Conservation (phyloP, 1,140 invertebrate species). For the Helicorthomorpha holstii region DNA sequence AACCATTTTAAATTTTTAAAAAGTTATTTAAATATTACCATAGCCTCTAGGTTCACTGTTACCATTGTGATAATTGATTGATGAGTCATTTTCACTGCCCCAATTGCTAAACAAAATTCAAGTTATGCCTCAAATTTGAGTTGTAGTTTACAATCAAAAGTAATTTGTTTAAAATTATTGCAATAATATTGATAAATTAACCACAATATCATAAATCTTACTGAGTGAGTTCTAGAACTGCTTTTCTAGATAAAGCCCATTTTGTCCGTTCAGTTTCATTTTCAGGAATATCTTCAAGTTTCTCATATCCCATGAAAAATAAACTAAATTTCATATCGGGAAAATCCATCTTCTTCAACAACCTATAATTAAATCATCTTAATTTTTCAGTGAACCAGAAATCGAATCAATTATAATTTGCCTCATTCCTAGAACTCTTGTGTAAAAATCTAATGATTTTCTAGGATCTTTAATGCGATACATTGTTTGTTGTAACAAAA, state of each 20-base stretch:
- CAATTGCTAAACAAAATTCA: constrained; percentile 57
- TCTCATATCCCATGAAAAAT: constrained; percentile 87
- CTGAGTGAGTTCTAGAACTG: constrained; percentile 86
- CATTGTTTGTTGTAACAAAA: constrained; percentile 92
- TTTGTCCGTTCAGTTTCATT: constrained; percentile 45
- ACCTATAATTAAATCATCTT: constrained; percentile 18
- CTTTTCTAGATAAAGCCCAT: constrained; percentile 67
- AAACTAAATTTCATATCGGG: constrained; percentile 74
- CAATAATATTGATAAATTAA: constrained; percentile 2
- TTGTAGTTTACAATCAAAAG: too few species aligned
- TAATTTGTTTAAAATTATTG: background rate
- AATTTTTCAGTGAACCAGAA: background rate
- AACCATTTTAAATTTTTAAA: background rate
- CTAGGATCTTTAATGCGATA: constrained; percentile 81
- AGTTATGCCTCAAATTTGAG: too few species aligned
- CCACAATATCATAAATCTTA: constrained; percentile 40
- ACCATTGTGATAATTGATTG: constrained; percentile 69
- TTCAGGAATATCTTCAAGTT: constrained; percentile 46
- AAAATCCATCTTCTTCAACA: constrained; percentile 76
- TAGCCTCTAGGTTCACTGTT: constrained; percentile 79
- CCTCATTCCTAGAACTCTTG: constrained; percentile 75
- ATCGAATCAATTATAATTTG: constrained; percentile 11
- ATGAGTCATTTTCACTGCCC: constrained; percentile 71
- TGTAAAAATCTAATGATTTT: constrained; percentile 75
- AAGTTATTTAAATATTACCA: constrained; percentile 33